These are phyloP conservation scores for Esox lucius DNA, from an alignment of 2,797 vertebrate genomes.

Conservation along the genomic window DNA sequence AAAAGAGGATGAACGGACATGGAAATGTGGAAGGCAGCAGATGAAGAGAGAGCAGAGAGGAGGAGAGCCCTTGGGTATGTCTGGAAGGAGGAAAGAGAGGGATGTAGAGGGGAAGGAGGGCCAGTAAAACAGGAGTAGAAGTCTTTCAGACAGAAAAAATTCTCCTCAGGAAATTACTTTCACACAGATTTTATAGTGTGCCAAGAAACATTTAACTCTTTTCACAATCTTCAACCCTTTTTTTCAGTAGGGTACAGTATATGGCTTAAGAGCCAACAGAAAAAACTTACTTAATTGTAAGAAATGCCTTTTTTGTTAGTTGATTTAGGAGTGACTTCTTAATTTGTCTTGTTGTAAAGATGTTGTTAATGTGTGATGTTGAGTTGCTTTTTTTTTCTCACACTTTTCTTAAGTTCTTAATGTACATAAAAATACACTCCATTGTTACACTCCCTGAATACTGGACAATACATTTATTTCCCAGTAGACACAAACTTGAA, in stretches of 20 bases:
- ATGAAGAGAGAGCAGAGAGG: background rate
- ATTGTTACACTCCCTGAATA: no score
- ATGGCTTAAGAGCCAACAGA: background rate
- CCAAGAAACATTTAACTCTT: constrained; percentile 42
- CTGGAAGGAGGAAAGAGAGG: background rate
- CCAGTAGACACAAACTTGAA: background rate
- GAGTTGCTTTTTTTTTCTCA: background rate
- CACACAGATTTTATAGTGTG: constrained; percentile 49
- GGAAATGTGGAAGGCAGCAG: background rate
- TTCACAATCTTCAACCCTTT: background rate
- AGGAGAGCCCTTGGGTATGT: background rate
- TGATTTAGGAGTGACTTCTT: background rate
- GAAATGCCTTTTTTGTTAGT: background rate
- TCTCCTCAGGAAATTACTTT: constrained; percentile 65
- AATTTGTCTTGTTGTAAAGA: background rate
- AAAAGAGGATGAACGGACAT: constrained; percentile 18
- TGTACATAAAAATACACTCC: background rate
- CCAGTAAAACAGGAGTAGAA: constrained; percentile 61
- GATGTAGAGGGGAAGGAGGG: constrained; percentile 36
- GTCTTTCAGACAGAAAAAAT: constrained; percentile 45
- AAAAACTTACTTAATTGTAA: background rate
- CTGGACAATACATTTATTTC: background rate
- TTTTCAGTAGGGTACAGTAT: background rate
- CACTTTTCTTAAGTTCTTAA: background rate
- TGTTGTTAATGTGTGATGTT: background rate